These are phyloP conservation scores for Heliconius cydno DNA, from an alignment of 2,888 invertebrate species.

Conservation along the genomic window DNA sequence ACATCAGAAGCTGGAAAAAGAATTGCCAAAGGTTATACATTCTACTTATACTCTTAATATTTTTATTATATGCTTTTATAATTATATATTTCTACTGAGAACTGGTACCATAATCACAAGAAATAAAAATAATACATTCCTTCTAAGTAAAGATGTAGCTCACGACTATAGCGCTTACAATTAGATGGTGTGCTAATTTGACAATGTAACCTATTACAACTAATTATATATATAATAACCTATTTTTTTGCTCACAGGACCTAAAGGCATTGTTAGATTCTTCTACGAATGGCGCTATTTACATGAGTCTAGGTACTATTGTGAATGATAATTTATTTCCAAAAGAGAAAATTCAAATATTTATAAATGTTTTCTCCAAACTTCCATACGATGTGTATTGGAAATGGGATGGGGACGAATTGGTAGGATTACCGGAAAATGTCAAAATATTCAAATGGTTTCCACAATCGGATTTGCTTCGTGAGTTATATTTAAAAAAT, in stretches of 20 bases:
- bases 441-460: conserved; percentile 43
- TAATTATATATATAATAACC: too few species aligned
- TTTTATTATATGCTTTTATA: too few species aligned
- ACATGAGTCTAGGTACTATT: conserved; percentile 65
- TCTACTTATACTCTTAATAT: too few species aligned
- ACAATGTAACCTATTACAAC: too few species aligned
- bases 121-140: too few species aligned
- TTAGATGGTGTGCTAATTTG: too few species aligned
- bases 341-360: conserved; percentile 41
- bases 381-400: conserved; percentile 61
- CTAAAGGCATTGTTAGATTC: conserved; percentile 45
- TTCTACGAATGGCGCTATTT: conserved; percentile 60
- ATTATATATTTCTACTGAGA: too few species aligned
- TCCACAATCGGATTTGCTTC: conserved; percentile 59
- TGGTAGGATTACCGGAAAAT: conserved; percentile 43
- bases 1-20: conserved; percentile 61
- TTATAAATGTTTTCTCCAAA: conserved; percentile 56
- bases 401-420: conserved; percentile 59
- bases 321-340: conserved; percentile 54
- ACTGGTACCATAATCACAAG: too few species aligned
- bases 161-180: too few species aligned
- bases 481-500: conserved; percentile 41
- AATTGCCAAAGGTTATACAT: conserved; percentile 56
- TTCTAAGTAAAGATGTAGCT: too few species aligned
- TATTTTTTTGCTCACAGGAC: conserved; percentile 35